phyloP scores from a whole-genome alignment of 2,888 invertebrate genomes.

The Acleris emargana region DNA sequence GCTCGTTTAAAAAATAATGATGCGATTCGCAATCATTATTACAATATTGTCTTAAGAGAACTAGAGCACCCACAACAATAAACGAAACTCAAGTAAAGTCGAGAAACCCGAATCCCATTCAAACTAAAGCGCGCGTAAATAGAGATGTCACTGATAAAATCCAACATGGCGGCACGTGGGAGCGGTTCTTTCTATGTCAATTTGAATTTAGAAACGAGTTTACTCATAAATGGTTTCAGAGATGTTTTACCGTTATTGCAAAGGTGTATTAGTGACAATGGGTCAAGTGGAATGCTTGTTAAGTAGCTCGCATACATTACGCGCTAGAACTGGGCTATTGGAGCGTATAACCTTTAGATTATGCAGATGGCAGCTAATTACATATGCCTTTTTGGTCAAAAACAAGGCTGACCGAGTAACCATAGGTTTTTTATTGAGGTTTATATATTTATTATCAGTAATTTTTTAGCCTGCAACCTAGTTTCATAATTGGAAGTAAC shows the following conservation, averaged over 20 bases:
- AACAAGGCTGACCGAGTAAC: constrained; percentile 5
- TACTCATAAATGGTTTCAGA: constrained; percentile 48
- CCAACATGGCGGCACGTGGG: constrained; percentile 55
- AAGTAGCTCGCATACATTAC: constrained; percentile 54
- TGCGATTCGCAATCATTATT: constrained; percentile 40
- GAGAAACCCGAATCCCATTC: constrained; percentile 62
- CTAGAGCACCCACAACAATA: constrained; percentile 59
- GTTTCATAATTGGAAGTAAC: no score
- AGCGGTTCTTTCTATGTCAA: constrained; percentile 66
- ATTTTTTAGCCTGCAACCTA: no score
- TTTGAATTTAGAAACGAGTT: constrained; percentile 60
- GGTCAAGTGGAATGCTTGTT: constrained; percentile 54
- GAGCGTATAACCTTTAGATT: constrained; percentile 43
- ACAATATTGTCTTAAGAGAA: constrained; percentile 56
- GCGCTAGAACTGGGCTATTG: constrained; percentile 52
- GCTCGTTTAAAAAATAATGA: constrained; percentile 24
- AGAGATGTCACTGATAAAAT: constrained; percentile 51
- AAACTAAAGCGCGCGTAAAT: constrained; percentile 49
- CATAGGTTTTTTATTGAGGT: no score
- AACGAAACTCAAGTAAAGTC: constrained; percentile 51
- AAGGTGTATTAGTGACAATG: constrained; percentile 56
- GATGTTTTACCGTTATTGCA: constrained; percentile 64
- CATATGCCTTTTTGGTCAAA: constrained; percentile 8
- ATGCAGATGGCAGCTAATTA: constrained; percentile 40
- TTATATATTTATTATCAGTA: not conserved